These are phyloP conservation scores for Paraescarpia echinospica DNA, from an alignment of 1,140 invertebrate species.

Conservation along the genomic window DNA sequence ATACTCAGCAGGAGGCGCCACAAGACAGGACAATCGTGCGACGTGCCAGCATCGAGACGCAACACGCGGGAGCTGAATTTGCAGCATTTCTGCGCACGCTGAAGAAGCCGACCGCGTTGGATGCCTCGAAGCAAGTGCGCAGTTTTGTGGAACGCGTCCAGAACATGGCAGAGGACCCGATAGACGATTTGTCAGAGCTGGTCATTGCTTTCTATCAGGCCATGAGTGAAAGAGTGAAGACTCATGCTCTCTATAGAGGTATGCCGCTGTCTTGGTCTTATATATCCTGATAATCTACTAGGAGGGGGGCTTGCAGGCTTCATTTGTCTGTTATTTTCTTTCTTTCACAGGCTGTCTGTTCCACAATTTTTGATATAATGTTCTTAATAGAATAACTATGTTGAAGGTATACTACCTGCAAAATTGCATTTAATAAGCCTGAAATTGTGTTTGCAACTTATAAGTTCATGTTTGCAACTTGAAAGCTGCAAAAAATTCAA, in stretches of 20 bases:
- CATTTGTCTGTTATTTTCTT: too few relatives aligned
- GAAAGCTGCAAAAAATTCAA: too few relatives aligned
- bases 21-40: constrained; percentile 33
- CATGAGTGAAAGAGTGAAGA: constrained; percentile 69
- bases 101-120: constrained; percentile 63
- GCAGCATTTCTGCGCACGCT: constrained; percentile 53
- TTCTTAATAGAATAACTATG: too few relatives aligned
- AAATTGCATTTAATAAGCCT: too few relatives aligned
- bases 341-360: too few relatives aligned
- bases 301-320: too few relatives aligned
- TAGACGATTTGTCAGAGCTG: constrained; percentile 86
- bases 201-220: constrained; percentile 89
- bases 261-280: constrained; percentile 22
- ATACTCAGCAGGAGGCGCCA: background rate
- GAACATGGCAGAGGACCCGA: constrained; percentile 66
- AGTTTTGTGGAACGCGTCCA: constrained; percentile 70
- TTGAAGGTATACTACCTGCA: too few relatives aligned
- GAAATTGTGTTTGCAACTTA: too few relatives aligned
- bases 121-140: constrained; percentile 68
- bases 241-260: constrained; percentile 72
- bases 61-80: constrained; percentile 55
- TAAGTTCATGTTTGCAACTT: too few relatives aligned
- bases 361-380: too few relatives aligned
- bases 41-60: constrained; percentile 53
- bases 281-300: background rate